These are phyloP conservation scores for Simalia tracyae DNA, from an alignment of 2,797 vertebrate species.

Conservation along the genomic window DNA sequence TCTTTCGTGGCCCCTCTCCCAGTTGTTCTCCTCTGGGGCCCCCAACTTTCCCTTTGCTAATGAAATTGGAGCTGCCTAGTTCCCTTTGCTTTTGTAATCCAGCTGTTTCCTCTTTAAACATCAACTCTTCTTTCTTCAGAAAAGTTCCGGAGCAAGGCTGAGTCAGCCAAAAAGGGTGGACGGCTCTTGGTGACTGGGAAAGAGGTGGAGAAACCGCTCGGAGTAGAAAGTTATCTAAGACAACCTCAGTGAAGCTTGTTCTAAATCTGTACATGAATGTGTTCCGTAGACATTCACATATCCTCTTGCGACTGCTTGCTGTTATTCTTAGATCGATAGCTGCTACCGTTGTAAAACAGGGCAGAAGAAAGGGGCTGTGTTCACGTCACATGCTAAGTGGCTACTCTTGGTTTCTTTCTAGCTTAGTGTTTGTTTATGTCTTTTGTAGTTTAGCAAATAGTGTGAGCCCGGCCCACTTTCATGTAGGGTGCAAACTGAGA, in stretches of 20 bases:
- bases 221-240: constrained; percentile 71
- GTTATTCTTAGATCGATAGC: background rate
- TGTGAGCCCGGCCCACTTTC: background rate
- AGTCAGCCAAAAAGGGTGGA: constrained; percentile 72
- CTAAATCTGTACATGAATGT: background rate
- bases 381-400: background rate
- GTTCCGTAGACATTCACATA: background rate
- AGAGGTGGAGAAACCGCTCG: constrained; percentile 65
- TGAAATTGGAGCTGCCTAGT: constrained; percentile 78
- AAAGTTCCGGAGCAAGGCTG: constrained; percentile 71
- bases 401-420: background rate
- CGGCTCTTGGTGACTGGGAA: constrained; percentile 76
- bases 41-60: constrained; percentile 77
- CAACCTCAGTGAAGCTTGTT: constrained; percentile 72
- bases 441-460: background rate
- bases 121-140: constrained; percentile 76
- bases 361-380: background rate
- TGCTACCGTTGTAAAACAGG: background rate
- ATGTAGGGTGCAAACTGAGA: background rate
- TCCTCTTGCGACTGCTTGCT: background rate
- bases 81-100: constrained; percentile 77
- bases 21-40: constrained; percentile 77
- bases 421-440: background rate
- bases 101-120: constrained; percentile 88
- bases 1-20: constrained; percentile 75